Evolutionary conservation across 1,140 invertebrate genomes (phyloP), one percentile per base, ranked within the genome.

Genomic region (Diabrotica virgifera): DNA sequence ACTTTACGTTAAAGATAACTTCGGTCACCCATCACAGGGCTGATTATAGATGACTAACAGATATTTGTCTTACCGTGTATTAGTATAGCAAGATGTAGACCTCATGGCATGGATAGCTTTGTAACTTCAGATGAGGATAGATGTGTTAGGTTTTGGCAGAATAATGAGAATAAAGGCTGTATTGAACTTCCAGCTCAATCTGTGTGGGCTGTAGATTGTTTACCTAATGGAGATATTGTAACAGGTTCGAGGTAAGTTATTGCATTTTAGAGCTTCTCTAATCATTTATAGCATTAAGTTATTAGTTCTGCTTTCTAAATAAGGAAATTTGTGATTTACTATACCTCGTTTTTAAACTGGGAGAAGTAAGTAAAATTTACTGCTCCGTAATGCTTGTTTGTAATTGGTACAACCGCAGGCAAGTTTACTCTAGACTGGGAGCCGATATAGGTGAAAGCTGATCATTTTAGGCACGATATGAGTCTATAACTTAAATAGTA

Each of bases 191-290:
- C 96, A 0, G 87, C 90, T 2, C 88, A 92, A 59, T 94, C 93
- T 14, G 87, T 98, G 6, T 99, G 97, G 97, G 86, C 87, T 55
- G 89, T 97, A 0, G 84, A 87, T 60, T 85, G 87, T 63, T 77
- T 98, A 12, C 72, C 82, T 5, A 97, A 97, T 82, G 90, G 89
- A 9, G 95, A 98, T 80, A 86, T 99, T 75, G 92, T 92, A n/a
- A 88, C 92, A 65, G 96, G 94, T 7, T 81, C 87, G 63, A 89
- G 87, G 86, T 87, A 79, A 73, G 36, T 2, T 67, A 53, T 62
- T 46, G 24, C n/a, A 46, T 36, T 59, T 38, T 38, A 12, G 60
- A 12, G 13, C 46, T 59, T 11, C 14, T 59, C 40, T 36, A 58
- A 24, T 24, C 36, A 24, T 36, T 46, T 52, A 56, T 56, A 63